Evolutionary conservation across 2,797 vertebrate species (phyloP), one percentile per base, ranked within the genome.

Genomic region (Channa striata): DNA sequence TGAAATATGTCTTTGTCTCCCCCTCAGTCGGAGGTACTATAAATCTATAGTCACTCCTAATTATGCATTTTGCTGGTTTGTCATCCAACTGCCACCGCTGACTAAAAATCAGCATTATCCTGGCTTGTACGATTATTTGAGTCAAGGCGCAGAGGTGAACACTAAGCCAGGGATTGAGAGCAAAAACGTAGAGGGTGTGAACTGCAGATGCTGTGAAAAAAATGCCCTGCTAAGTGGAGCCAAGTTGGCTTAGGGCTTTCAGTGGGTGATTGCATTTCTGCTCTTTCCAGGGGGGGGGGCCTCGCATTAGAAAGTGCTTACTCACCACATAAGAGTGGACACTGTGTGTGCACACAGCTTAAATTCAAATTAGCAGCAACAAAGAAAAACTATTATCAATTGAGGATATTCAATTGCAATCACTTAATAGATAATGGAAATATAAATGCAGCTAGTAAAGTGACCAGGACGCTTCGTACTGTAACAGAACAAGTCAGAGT

Each of bases 191-290:
- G 62, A 57, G 20, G 16, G 34, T 67, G 61, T 52, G 56, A 81
- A 81, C 70, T 68, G 65, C 64, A 17, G 42, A 68, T 77, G 60
- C 46, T 69, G 36, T 68, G 39, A 66, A 82, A 82, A 78, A 74
- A 73, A 64, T 61, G 42, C 21, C 72, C 57, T 44, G 74, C 74
- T 77, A 80, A 69, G 66, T 63, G 11, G 64, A 72, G 74, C 78
- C 80, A 87, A 86, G 67, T 64, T 76, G 82, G 77, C 68, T 85
- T 77, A 85, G 66, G 56, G 72, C 77, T 79, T 81, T 87, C 81
- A 80, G 54, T 72, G 79, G 75, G 70, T 66, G 73, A 83, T 79
- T 67, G 19, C 65, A 53, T 79, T 80, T 63, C 66, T 52, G 34
- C 72, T 84, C 70, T 64, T 82, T 72, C 74, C 44, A 59, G 64